A percentile compares a stretch with the other conserved stretches of the same genome.
Conservation (phyloP, 1,140 invertebrate genomes). For the Spodoptera frugiperda region DNA sequence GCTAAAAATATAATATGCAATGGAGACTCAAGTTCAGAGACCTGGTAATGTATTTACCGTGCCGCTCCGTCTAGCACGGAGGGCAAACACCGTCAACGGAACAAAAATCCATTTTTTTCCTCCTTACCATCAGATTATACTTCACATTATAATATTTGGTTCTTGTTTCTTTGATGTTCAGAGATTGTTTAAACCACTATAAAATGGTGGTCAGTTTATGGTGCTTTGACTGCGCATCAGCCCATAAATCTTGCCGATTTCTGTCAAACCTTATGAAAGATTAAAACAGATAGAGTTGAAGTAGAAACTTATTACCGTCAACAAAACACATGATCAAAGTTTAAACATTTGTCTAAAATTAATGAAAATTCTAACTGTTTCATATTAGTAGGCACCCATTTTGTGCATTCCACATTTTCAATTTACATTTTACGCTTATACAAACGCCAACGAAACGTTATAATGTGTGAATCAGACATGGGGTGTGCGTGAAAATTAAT, state of each 20-base stretch:
- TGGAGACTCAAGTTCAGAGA: constrained; percentile 73
- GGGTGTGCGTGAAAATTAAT: constrained; percentile 50
- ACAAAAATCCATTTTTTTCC: constrained; percentile 27
- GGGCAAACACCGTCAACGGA: constrained; percentile 48
- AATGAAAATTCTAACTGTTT: too few relatives aligned
- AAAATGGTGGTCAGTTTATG: too few relatives aligned
- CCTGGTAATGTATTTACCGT: constrained; percentile 68
- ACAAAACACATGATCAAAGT: too few relatives aligned
- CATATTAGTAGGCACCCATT: background rate
- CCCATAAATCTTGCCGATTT: too few relatives aligned
- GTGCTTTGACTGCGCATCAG: too few relatives aligned
- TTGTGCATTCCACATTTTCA: background rate
- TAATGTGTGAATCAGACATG: constrained; percentile 11
- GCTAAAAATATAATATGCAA: constrained; percentile 69
- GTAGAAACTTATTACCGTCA: too few relatives aligned
- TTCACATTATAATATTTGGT: constrained; percentile 1
- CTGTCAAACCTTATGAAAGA: too few relatives aligned
- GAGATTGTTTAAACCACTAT: background rate
- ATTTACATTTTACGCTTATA: constrained; percentile 3
- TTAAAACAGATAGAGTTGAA: too few relatives aligned
- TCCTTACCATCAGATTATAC: constrained; percentile 4
- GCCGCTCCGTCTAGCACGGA: constrained; percentile 67
- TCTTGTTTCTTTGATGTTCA: background rate
- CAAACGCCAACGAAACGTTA: background rate
- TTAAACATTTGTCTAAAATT: too few relatives aligned